Evolutionary conservation across 2,113 vertebrate genomes (phyloP), one percentile per base, ranked within the genome.

Genomic region (Nansenia antarctica): DNA sequence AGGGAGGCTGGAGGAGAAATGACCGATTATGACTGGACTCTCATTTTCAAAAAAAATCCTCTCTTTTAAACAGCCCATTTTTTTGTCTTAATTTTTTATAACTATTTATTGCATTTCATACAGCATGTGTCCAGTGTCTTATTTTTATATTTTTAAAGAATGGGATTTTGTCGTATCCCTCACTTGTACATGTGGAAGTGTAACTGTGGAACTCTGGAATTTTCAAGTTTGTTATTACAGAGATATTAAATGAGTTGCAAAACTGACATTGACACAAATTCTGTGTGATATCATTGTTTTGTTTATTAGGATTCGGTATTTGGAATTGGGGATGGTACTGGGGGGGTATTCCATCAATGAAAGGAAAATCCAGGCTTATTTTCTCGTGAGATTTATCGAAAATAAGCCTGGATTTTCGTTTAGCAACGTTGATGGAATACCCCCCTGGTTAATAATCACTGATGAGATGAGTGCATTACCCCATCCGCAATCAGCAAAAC

Each of bases 101-200:
- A 82, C 72, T 84, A 81, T 87, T 87, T 87, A 87, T 88, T 86
- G 64, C 65, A 81, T 88, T 82, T 83, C 80, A 71, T 86, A 86
- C 70, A 64, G 69, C 78, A 72, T 70, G 57, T 83, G 80, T 84
- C 76, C 66, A 70, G 73, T 80, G 67, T 78, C 65, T 83, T 84
- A 70, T 88, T 87, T 86, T 87, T 87, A 69, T 85, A 87, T 83
- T 78, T 86, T 85, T 24, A 85, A 83, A 81, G 66, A 77, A 74
- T 70, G 15, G 73, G 70, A 78, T 76, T 81, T 81, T 81, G 58
- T 35, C 3, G 18, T 32, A 77, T 83, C 79, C 73, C 70, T 69
- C 45, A 47, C 60, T 34, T 82, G 70, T 85, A 79, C 69, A 63
- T 29, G 61, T 63, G 77, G 65, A 81, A 67, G 45, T 42, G 45